Evolutionary conservation across 1,140 invertebrate species (phyloP).

Genomic region (Agrilus planipennis): DNA sequence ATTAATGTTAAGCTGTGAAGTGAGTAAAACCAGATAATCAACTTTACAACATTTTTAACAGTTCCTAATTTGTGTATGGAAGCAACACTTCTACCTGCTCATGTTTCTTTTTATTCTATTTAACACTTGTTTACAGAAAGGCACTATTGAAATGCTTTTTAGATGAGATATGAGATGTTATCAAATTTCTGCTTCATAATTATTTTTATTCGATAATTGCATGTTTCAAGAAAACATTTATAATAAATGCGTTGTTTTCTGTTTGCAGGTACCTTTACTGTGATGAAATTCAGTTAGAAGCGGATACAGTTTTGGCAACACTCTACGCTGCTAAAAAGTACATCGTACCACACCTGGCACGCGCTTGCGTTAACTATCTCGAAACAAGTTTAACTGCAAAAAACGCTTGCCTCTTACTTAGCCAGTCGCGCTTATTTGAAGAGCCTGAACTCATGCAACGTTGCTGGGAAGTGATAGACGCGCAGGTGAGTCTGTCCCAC

Average conservation of each 20-base stretch:
- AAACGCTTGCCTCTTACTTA: conserved; percentile 82
- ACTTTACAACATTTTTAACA: too few relatives aligned
- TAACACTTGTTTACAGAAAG: too few relatives aligned
- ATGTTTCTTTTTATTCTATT: too few relatives aligned
- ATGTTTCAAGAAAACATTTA: too few relatives aligned
- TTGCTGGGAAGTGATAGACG: conserved; percentile 93
- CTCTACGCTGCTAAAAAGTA: conserved; percentile 89
- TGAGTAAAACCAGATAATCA: too few relatives aligned
- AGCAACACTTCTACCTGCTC: too few relatives aligned
- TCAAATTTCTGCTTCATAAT: too few relatives aligned
- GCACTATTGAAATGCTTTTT: too few relatives aligned
- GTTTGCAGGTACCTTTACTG: conserved; percentile 83
- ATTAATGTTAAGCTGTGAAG: too few relatives aligned
- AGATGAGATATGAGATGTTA: too few relatives aligned
- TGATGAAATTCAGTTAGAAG: conserved; percentile 88
- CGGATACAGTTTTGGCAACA: conserved; percentile 80
- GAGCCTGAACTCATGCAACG: conserved; percentile 86
- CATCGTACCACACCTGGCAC: conserved; percentile 80
- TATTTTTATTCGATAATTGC: too few relatives aligned
- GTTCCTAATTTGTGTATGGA: too few relatives aligned
- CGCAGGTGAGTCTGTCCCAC: conserved; percentile 53
- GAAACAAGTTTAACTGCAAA: conserved; percentile 85
- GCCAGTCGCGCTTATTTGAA: conserved; percentile 82
- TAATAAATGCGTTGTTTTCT: conserved; percentile 6
- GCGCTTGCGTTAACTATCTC: conserved; percentile 82